Evolutionary conservation across 2,797 vertebrate species (phyloP).

Genomic region (Melanogrammus aeglefinus): DNA sequence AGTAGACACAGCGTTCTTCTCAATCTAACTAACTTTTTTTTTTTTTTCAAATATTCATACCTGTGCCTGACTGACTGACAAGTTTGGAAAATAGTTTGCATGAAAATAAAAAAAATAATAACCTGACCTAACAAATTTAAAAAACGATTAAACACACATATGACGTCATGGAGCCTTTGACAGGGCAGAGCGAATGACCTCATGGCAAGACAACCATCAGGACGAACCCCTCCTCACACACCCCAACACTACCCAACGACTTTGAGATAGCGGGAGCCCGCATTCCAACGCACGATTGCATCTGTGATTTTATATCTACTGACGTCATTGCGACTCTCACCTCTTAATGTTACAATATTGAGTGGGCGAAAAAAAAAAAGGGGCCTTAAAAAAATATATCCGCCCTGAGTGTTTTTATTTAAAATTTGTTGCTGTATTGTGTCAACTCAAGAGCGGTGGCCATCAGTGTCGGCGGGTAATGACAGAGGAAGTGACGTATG

Average conservation of each 20-base stretch:
- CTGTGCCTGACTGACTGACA: not conserved
- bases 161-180: constrained; percentile 23
- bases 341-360: constrained; percentile 16
- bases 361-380: too few species aligned
- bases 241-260: constrained; percentile 5
- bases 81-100: constrained; percentile 8
- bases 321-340: constrained; percentile 26
- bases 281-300: not conserved
- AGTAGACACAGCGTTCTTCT: too few species aligned
- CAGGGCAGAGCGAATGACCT: constrained; percentile 30
- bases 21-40: not conserved
- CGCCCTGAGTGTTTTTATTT: too few species aligned
- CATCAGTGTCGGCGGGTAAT: constrained; percentile 65
- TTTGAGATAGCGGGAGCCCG: constrained; percentile 7
- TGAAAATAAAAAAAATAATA: not conserved
- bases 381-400: too few species aligned
- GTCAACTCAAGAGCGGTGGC: constrained; percentile 63
- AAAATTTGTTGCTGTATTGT: constrained; percentile 2
- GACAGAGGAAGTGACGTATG: constrained; percentile 68
- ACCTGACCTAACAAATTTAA: not conserved
- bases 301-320: constrained; percentile 14
- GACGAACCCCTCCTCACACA: not conserved
- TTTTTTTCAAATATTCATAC: not conserved
- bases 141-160: constrained; percentile 12
- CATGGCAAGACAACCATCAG: constrained; percentile 34